A percentile compares a stretch with the other conserved stretches of the same genome.
These are phyloP conservation scores for Gibbula magus DNA, from an alignment of 2,888 invertebrate genomes.

Conservation along the genomic window DNA sequence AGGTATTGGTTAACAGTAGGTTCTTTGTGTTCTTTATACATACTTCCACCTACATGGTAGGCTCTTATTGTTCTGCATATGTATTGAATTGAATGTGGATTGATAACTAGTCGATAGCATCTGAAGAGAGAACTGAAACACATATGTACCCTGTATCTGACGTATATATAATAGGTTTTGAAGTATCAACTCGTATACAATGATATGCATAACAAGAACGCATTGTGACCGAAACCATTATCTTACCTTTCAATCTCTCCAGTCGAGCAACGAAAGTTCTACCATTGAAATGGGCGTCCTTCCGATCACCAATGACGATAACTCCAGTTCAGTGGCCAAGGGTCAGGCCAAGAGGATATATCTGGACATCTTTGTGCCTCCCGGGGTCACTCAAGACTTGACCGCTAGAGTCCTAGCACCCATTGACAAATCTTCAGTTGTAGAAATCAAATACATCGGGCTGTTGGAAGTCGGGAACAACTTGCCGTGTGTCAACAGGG, in stretches of 20 bases:
- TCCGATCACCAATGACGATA: constrained; percentile 45
- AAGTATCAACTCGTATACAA: background rate
- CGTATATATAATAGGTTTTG: background rate
- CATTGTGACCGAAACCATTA: background rate
- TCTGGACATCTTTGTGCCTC: constrained; percentile 43
- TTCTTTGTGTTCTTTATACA: no score
- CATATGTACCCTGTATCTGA: no score
- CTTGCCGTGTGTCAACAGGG: constrained; percentile 56
- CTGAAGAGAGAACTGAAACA: no score
- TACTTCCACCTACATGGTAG: no score
- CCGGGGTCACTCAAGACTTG: constrained; percentile 39
- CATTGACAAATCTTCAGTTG: constrained; percentile 33
- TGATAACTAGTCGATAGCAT: no score
- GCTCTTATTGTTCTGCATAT: no score
- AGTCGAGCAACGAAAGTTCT: constrained; percentile 39
- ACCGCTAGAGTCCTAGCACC: constrained; percentile 51
- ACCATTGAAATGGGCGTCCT: constrained; percentile 37
- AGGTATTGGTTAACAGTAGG: no score
- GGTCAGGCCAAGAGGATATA: constrained; percentile 53
- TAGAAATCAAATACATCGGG: constrained; percentile 59
- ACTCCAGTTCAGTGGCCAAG: constrained; percentile 32
- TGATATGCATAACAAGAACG: background rate
- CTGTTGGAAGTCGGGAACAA: constrained; percentile 58
- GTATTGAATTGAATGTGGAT: no score
- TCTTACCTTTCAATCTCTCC: background rate